These are phyloP conservation scores for Tricholauxania praeusta DNA, from an alignment of 2,888 invertebrate species.

Conservation along the genomic window DNA sequence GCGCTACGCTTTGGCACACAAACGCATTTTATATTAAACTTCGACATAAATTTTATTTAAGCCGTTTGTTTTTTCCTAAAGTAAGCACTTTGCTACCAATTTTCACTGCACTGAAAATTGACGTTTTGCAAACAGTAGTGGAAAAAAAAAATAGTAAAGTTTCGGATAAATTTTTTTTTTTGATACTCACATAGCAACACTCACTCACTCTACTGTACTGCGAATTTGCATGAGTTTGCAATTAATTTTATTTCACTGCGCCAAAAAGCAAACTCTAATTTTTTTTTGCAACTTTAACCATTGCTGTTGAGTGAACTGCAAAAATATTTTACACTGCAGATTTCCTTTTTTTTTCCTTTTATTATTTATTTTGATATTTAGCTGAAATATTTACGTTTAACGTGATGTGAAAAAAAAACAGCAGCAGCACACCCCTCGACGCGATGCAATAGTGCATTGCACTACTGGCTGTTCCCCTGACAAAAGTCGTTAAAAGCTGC, in stretches of 20 bases:
- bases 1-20: too few species aligned
- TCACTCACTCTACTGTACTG: not conserved
- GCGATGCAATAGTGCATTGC: not conserved
- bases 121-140: too few species aligned
- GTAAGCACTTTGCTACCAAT: too few species aligned
- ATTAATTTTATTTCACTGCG: slow-evolving; percentile 29
- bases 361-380: slow-evolving; percentile 17
- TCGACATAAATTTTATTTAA: too few species aligned
- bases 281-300: slow-evolving; percentile 4
- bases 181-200: too few species aligned
- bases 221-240: slow-evolving; percentile 30
- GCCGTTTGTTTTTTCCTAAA: too few species aligned
- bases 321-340: not conserved
- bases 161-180: too few species aligned
- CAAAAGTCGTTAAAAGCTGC: slow-evolving; percentile 12
- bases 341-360: not conserved
- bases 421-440: not conserved
- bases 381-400: not conserved
- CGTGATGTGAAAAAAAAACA: not conserved
- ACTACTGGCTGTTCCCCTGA: not conserved
- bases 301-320: not conserved
- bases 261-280: slow-evolving; percentile 21
- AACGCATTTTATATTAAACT: too few species aligned
- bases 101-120: too few species aligned
- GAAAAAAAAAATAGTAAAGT: too few species aligned